phyloP scores from a whole-genome alignment of 92 coral and sea anemone species.

The Umimayanthus kanabou region DNA sequence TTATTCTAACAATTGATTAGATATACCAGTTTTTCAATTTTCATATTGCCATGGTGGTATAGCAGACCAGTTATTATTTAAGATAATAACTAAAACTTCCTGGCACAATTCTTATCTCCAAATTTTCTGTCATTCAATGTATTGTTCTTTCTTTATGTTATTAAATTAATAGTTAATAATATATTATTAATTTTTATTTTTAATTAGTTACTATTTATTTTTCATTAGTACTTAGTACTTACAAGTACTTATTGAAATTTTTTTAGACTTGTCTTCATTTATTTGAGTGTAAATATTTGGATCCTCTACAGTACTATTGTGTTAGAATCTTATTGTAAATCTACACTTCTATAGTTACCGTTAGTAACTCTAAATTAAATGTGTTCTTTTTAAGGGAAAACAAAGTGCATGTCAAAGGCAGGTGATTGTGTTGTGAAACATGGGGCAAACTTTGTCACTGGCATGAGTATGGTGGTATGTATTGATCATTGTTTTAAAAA shows the following conservation, averaged over 20 bases:
- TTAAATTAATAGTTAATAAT: no score
- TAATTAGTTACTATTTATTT: no score
- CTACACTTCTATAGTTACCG: not conserved
- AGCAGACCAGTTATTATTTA: no score
- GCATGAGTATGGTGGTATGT: conserved; percentile 96
- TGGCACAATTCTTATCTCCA: no score
- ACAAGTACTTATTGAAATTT: not conserved
- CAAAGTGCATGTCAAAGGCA: conserved; percentile 88
- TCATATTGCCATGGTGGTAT: no score
- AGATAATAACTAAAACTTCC: no score
- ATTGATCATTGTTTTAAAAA: not conserved
- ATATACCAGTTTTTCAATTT: no score
- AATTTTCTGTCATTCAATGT: no score
- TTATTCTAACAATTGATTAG: no score
- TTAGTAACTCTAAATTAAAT: not conserved
- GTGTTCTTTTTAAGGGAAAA: conserved; percentile 63
- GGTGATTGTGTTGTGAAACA: conserved; percentile 98
- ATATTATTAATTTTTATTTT: no score
- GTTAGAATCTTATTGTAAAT: not conserved
- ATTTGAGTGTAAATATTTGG: not conserved
- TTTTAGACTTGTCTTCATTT: not conserved
- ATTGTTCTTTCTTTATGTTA: no score
- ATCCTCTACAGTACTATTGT: not conserved
- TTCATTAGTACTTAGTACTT: no score
- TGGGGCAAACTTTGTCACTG: conserved; percentile 75